Evolutionary conservation across 2,888 invertebrate genomes (phyloP).

Genomic region (Dyspetes luteomarginatus): DNA sequence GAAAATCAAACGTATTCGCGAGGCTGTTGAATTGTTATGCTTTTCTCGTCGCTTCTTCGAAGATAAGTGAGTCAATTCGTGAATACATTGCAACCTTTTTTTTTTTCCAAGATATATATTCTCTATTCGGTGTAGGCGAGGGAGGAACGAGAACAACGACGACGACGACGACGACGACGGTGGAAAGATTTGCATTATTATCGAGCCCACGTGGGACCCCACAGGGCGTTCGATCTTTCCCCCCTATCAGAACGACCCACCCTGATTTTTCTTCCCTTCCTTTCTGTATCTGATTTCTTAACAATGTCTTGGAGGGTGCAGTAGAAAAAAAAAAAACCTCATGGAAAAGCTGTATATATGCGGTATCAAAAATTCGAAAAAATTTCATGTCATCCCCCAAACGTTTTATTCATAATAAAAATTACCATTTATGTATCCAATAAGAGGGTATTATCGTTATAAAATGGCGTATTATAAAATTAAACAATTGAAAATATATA

Average conservation of each 20-base stretch:
- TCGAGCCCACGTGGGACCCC: conserved; percentile 45
- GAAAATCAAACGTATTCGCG: conserved; percentile 26
- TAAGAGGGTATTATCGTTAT: conserved; percentile 30
- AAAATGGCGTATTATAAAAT: no score
- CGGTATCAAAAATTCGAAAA: conserved; percentile 41
- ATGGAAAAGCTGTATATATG: conserved; percentile 19
- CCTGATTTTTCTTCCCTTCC: conserved; percentile 26
- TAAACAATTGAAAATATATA: no score
- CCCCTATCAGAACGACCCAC: conserved; percentile 7
- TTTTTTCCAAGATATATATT: conserved; percentile 18
- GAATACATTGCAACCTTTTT: conserved; percentile 45
- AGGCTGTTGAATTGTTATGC: conserved; percentile 24
- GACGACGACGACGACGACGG: conserved; percentile 6
- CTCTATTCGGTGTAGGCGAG: conserved; percentile 18
- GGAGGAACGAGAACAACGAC: conserved; percentile 30
- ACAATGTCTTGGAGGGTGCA: conserved; percentile 32
- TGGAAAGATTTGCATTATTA: conserved; percentile 54
- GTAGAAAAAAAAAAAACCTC: conserved; percentile 18
- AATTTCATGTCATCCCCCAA: conserved; percentile 35
- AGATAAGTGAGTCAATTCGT: conserved; percentile 52
- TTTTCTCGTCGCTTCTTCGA: conserved; percentile 31
- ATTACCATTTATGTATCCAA: conserved; percentile 15
- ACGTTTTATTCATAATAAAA: conserved; percentile 41
- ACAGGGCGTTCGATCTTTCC: conserved; percentile 50
- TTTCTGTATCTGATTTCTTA: conserved; percentile 43